A percentile compares a stretch with the other conserved stretches of the same genome.
Conservation (phyloP, 2,888 invertebrate genomes). For the Epinotia nisella region DNA sequence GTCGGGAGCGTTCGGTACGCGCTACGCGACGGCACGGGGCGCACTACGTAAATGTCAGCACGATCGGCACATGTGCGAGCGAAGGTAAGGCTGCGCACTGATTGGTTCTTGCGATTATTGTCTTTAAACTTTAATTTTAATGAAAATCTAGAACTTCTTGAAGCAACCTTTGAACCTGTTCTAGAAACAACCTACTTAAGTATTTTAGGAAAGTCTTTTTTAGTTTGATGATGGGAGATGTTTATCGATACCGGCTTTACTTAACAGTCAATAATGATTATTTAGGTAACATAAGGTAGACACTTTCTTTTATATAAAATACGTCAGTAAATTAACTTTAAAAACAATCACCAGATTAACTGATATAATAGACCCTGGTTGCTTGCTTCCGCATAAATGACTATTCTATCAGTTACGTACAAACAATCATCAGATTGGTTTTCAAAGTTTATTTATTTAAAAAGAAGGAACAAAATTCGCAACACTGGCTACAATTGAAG, state of each 20-base stretch:
- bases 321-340: no score
- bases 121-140: constrained; percentile 33
- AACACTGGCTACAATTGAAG: not conserved
- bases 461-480: not conserved
- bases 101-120: constrained; percentile 58
- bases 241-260: not conserved
- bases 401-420: not conserved
- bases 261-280: not conserved
- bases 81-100: constrained; percentile 63
- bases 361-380: no score
- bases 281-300: no score
- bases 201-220: not conserved
- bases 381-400: no score
- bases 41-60: constrained; percentile 83
- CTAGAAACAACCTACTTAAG: not conserved
- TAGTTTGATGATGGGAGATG: not conserved
- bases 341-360: no score
- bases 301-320: no score
- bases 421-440: not conserved
- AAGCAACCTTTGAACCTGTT: not conserved
- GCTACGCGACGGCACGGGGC: constrained; percentile 75
- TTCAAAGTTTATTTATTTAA: no score
- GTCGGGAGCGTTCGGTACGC: constrained; percentile 58
- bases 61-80: constrained; percentile 81
- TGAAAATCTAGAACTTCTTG: not conserved